Conservation (phyloP, 2,797 vertebrate genomes). For the Pitangus sulphuratus region DNA sequence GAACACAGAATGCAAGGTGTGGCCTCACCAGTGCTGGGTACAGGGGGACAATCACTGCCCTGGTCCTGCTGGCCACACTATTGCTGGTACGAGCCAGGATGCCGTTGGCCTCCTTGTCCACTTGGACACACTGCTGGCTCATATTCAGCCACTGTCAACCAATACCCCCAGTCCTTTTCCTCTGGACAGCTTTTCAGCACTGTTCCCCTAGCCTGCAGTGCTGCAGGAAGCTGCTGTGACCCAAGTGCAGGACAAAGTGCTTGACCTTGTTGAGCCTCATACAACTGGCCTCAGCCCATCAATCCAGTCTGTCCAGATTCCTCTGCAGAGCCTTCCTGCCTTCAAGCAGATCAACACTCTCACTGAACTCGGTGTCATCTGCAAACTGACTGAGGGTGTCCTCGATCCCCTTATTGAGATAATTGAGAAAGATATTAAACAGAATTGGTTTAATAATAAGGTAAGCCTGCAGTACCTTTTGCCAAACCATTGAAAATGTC, state of each 20-base stretch:
- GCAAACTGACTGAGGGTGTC: neutral
- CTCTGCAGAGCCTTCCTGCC: neutral
- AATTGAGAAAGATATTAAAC: neutral
- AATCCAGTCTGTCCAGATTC: neutral
- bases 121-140: rapidly evolving
- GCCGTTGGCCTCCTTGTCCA: neutral
- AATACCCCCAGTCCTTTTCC: neutral
- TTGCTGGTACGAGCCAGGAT: neutral
- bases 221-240: neutral
- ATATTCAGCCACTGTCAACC: rapidly evolving
- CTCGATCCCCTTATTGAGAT: neutral
- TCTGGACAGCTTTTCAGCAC: rapidly evolving
- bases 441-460: neutral
- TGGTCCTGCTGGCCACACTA: neutral
- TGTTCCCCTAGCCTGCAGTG: neutral
- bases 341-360: neutral
- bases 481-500: neutral
- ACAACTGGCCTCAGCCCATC: neutral
- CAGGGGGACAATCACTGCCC: rapidly evolving
- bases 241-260: neutral
- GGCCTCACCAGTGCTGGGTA: rapidly evolving
- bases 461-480: neutral
- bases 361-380: neutral
- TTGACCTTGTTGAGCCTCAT: neutral
- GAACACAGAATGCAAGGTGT: neutral